phyloP scores from a whole-genome alignment of 2,797 vertebrate genomes.

The Peromyscus attwateri region DNA sequence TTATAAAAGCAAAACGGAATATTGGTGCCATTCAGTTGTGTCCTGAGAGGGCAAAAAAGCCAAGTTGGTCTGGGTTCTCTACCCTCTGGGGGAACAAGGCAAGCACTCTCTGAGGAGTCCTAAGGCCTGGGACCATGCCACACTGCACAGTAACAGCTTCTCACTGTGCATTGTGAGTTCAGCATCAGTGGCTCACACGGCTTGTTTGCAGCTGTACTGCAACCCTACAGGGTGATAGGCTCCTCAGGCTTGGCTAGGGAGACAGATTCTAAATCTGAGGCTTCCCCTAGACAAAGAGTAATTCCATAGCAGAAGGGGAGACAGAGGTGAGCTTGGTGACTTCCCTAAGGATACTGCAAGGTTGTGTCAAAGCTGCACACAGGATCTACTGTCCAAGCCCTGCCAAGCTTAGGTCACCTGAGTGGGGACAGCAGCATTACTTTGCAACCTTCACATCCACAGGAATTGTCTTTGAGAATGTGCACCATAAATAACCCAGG shows the following conservation, averaged over 20 bases:
- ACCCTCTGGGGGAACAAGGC: neutral
- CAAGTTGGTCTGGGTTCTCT: neutral
- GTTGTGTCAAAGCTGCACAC: neutral
- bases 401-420: neutral
- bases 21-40: conserved; percentile 45
- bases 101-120: no score
- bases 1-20: conserved; percentile 53
- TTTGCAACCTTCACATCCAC: neutral
- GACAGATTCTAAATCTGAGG: neutral
- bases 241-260: accelerated
- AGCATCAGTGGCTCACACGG: neutral
- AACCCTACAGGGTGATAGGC: neutral
- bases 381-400: no score
- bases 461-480: neutral
- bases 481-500: accelerated
- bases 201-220: neutral
- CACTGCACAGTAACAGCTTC: neutral
- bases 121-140: neutral
- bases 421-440: neutral
- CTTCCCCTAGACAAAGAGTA: neutral
- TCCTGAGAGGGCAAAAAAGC: neutral
- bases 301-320: neutral
- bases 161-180: neutral
- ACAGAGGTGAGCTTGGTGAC: neutral
- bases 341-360: neutral